Conservation (phyloP, 2,888 invertebrate species). For the Synanthedon myopaeformis region DNA sequence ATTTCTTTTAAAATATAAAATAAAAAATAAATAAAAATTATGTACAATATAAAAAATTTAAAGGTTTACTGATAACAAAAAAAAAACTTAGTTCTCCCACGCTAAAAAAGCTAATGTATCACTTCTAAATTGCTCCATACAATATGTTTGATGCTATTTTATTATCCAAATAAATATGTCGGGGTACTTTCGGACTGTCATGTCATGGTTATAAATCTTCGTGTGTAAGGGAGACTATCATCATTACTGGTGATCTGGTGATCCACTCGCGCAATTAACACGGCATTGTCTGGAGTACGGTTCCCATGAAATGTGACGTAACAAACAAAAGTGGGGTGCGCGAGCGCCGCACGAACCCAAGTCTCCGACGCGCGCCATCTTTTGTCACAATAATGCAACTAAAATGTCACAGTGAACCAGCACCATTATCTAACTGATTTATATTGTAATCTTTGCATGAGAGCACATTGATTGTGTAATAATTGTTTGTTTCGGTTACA, state of each 20-base stretch:
- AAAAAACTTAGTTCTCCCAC: slow-evolving; percentile 33
- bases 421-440: slow-evolving; percentile 50
- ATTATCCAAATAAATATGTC: slow-evolving; percentile 47
- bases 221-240: slow-evolving; percentile 35
- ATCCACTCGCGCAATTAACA: slow-evolving; percentile 64
- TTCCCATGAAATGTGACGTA: slow-evolving; percentile 62
- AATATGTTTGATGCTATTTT: slow-evolving; percentile 62
- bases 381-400: slow-evolving; percentile 35
- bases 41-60: no score
- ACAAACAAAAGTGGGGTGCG: slow-evolving; percentile 14
- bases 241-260: slow-evolving; percentile 58
- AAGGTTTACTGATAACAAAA: no score
- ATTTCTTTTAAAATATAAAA: no score
- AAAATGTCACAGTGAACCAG: slow-evolving; percentile 39
- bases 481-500: slow-evolving; percentile 61
- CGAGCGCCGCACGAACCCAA: slow-evolving; percentile 41
- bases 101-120: slow-evolving; percentile 45
- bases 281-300: slow-evolving; percentile 47
- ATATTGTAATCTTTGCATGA: slow-evolving; percentile 45
- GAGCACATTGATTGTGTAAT: slow-evolving; percentile 55
- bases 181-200: slow-evolving; percentile 49
- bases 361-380: slow-evolving; percentile 32
- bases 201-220: slow-evolving; percentile 56
- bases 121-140: slow-evolving; percentile 34
- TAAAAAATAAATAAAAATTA: no score